These are phyloP conservation scores for Pemphigus obesinymphae DNA, from an alignment of 1,140 invertebrate species.

Conservation along the genomic window DNA sequence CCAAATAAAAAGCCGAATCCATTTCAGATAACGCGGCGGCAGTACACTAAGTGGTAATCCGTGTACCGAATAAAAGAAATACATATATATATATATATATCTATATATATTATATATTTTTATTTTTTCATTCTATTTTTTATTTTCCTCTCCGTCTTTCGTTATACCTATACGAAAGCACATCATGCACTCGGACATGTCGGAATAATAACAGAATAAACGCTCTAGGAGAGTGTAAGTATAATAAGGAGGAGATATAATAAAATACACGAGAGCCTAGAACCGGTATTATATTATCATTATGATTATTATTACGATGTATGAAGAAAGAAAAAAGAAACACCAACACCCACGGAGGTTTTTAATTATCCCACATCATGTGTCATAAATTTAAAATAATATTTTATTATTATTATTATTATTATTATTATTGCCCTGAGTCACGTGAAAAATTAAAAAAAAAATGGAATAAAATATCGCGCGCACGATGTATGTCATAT, in stretches of 20 bases:
- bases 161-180: neutral
- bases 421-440: slow-evolving; percentile 34
- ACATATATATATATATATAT: neutral
- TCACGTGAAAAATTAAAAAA: slow-evolving; percentile 22
- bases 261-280: slow-evolving; percentile 37
- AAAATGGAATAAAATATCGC: slow-evolving; percentile 12
- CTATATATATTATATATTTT: neutral
- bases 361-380: slow-evolving; percentile 39
- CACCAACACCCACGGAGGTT: slow-evolving; percentile 39
- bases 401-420: slow-evolving; percentile 38
- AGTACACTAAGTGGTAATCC: slow-evolving; percentile 40
- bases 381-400: slow-evolving; percentile 40
- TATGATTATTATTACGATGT: slow-evolving; percentile 32
- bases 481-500: neutral
- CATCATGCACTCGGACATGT: slow-evolving; percentile 30
- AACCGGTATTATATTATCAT: slow-evolving; percentile 36
- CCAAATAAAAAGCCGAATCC: slow-evolving; percentile 37
- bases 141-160: neutral
- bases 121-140: neutral
- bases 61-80: slow-evolving; percentile 39
- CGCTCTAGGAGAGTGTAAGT: slow-evolving; percentile 20
- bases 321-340: slow-evolving; percentile 19
- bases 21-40: slow-evolving; percentile 24
- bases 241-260: slow-evolving; percentile 32
- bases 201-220: slow-evolving; percentile 36